Evolutionary conservation across 2,797 vertebrate species (phyloP), one percentile per base, ranked within the genome.

Genomic region (Tragopan temminckii): DNA sequence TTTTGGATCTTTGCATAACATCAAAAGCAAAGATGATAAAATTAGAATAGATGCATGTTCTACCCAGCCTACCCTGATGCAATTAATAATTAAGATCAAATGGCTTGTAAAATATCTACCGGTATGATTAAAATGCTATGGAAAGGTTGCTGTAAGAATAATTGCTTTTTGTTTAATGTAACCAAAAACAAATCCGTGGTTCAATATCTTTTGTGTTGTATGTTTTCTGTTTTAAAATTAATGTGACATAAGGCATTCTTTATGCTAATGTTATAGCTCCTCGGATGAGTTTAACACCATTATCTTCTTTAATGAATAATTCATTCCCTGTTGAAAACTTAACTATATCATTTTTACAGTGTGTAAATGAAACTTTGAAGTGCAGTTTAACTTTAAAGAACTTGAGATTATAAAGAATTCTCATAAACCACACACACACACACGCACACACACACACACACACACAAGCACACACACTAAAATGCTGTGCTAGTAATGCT

Each of bases 231-330:
- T 97, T 97, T 97, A 93, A 97, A 98, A 98, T 98, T 98, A 97
- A 98, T 96, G 96, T 97, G 95, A 94, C 95, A 97, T 93, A 94
- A 94, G 95, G 89, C 97, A 97, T 96, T 97, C 93, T 97, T 98
- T 97, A 98, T 97, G 97, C 95, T 98, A 98, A 97, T 98, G 84
- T 98, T 98, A 97, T 96, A 97, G 96, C 95, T 98, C 95, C 96
- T 97, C 97, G 92, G 95, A 97, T 1, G 94, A 93, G 94, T 89
- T 97, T 97, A 98, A 97, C 91, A 78, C 96, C 94, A 97, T 98
- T 98, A 98, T 97, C 96, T 96, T 93, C 82, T 95, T 97, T 97
- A 97, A 97, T 98, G 97, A 98, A 98, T 98, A 97, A 98, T 98
- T 98, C 97, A 98, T 97, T 97, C 91, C 92, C 88, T 88, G 94